Percentiles rank a stretch among this genome's conserved stretches.
Conservation (phyloP, 2,113 vertebrate species). For the Anolis sagrei region DNA sequence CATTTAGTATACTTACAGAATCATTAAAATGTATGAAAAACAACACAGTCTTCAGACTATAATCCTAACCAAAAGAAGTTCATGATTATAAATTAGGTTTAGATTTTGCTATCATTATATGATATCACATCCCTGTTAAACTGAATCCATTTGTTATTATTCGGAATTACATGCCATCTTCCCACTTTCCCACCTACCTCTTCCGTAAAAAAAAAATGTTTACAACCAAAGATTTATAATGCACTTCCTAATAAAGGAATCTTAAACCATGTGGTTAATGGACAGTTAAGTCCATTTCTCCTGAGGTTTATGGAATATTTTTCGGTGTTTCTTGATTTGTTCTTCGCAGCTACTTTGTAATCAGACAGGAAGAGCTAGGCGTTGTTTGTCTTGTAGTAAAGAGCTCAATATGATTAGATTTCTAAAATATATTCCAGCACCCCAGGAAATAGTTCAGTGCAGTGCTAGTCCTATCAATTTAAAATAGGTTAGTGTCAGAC, state of each 20-base stretch:
- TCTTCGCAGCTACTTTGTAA: constrained; percentile 52
- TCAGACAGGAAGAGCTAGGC: constrained; percentile 49
- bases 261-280: constrained; percentile 36
- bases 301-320: constrained; percentile 42
- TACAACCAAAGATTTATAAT: constrained; percentile 39
- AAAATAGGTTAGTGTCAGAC: constrained; percentile 65
- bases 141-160: constrained; percentile 55
- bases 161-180: constrained; percentile 26
- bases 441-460: constrained; percentile 59
- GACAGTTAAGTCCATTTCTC: constrained; percentile 51
- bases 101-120: constrained; percentile 59
- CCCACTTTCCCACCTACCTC: neutral
- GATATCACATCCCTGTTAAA: constrained; percentile 39
- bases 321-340: constrained; percentile 39
- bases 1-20: constrained; percentile 65
- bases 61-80: constrained; percentile 28
- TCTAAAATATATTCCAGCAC: constrained; percentile 63
- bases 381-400: constrained; percentile 61
- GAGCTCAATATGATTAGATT: constrained; percentile 57
- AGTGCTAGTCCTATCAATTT: constrained; percentile 63
- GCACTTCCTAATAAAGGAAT: constrained; percentile 24
- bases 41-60: constrained; percentile 61
- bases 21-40: constrained; percentile 64
- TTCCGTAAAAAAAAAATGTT: constrained; percentile 11
- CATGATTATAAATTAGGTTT: constrained; percentile 38